Evolutionary conservation across 2,113 vertebrate genomes (phyloP).

Genomic region (Nesogale talazaci): DNA sequence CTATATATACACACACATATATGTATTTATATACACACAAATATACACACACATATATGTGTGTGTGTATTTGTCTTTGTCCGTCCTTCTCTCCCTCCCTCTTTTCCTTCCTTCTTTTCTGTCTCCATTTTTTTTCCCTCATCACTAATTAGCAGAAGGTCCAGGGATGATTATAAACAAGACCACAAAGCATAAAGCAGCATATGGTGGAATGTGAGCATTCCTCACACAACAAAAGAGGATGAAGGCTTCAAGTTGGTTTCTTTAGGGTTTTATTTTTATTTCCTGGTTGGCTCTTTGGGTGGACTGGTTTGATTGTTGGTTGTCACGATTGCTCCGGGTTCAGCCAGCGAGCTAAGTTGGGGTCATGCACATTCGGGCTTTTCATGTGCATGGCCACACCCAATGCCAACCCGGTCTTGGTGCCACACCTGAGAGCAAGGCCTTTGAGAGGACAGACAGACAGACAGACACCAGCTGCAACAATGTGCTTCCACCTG

Average conservation of each 20-base stretch:
- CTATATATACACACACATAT: too few relatives aligned
- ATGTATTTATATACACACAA: too few relatives aligned
- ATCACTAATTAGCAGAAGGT: background rate
- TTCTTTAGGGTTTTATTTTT: background rate
- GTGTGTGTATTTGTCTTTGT: too few relatives aligned
- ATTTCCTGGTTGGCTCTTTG: background rate
- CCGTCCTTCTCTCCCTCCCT: too few relatives aligned
- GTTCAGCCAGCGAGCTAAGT: background rate
- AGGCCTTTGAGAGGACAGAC: too few relatives aligned
- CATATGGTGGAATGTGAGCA: too few relatives aligned
- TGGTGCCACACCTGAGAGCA: background rate
- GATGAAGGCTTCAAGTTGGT: too few relatives aligned
- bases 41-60: too few relatives aligned
- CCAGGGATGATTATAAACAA: background rate
- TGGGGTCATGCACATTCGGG: too few relatives aligned
- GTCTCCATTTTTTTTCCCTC: background rate
- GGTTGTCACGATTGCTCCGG: fast-evolving
- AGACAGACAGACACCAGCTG: too few relatives aligned
- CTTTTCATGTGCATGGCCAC: too few relatives aligned
- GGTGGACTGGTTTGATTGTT: background rate
- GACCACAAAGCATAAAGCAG: background rate
- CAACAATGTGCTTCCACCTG: too few relatives aligned
- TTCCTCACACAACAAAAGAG: background rate
- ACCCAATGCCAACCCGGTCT: background rate
- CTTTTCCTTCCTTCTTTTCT: background rate